Evolutionary conservation across 2,888 invertebrate species (phyloP).

Genomic region (Shargacucullia verbasci): DNA sequence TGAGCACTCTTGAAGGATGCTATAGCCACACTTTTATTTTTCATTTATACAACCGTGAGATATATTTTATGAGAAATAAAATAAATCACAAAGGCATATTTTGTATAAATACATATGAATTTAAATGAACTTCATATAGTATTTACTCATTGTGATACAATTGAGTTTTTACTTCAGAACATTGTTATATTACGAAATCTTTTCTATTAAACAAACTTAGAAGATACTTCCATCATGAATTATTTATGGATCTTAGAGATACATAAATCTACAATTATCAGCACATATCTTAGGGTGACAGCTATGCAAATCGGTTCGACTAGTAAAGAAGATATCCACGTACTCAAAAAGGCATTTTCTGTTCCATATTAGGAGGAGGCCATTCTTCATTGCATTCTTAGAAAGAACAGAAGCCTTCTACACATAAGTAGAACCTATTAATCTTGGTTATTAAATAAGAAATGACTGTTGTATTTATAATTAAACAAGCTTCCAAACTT

Average conservation of each 20-base stretch:
- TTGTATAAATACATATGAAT: slow-evolving; percentile 6
- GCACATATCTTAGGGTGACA: slow-evolving; percentile 60
- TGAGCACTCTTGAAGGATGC: slow-evolving; percentile 75
- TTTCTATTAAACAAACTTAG: slow-evolving; percentile 8
- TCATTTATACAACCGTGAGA: slow-evolving; percentile 47
- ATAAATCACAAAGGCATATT: slow-evolving; percentile 12
- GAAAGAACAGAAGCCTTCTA: slow-evolving; percentile 1
- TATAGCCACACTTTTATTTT: slow-evolving; percentile 72
- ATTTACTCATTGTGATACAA: too few species aligned
- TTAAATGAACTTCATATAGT: not conserved
- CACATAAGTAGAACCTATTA: not conserved
- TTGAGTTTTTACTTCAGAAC: too few species aligned
- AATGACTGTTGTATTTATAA: not conserved
- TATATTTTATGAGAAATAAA: slow-evolving; percentile 43
- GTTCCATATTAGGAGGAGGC: slow-evolving; percentile 6
- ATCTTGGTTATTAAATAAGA: too few species aligned
- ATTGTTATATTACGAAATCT: not conserved
- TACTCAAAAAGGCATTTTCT: slow-evolving; percentile 26
- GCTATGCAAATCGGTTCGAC: slow-evolving; percentile 62
- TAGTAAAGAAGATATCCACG: slow-evolving; percentile 44
- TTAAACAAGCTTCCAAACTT: too few species aligned
- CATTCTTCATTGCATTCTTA: too few species aligned
- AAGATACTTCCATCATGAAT: slow-evolving; percentile 52
- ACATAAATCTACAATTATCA: slow-evolving; percentile 65
- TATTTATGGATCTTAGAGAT: slow-evolving; percentile 57